Percentiles rank a stretch among this genome's conserved stretches.
Conservation (phyloP, 2,888 invertebrate genomes). For the Callinectes sapidus region DNA sequence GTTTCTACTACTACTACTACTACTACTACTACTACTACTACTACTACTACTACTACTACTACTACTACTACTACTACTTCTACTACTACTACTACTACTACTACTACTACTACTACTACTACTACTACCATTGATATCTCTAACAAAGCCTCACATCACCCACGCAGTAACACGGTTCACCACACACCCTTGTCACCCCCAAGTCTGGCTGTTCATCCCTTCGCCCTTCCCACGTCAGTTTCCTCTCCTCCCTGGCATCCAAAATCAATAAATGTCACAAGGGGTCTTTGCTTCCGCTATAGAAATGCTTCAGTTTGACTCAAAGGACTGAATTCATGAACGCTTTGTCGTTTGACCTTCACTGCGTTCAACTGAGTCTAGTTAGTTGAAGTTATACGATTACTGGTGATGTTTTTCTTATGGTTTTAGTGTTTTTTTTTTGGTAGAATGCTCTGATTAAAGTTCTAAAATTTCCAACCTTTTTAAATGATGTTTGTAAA, state of each 20-base stretch:
- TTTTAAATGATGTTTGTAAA: too few relatives aligned
- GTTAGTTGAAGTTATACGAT: too few relatives aligned
- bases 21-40: too few relatives aligned
- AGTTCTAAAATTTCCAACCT: too few relatives aligned
- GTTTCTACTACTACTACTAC: neutral
- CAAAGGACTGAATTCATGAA: neutral
- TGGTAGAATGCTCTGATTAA: too few relatives aligned
- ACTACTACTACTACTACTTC: neutral
- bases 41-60: too few relatives aligned
- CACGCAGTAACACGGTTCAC: neutral
- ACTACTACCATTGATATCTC: neutral
- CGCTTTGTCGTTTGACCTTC: too few relatives aligned
- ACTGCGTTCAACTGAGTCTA: too few relatives aligned
- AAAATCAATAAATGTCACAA: conserved; percentile 20
- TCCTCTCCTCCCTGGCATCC: neutral
- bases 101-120: neutral
- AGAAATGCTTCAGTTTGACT: neutral
- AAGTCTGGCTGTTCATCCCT: neutral
- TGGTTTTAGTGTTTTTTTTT: too few relatives aligned
- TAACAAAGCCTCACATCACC: neutral
- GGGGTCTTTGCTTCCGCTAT: neutral
- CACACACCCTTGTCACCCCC: neutral
- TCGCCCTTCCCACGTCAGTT: neutral
- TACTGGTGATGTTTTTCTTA: too few relatives aligned
- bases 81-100: neutral